Base-by-base conservation (phyloP, 2,113 vertebrate species). In the Nesogale talazaci region DNA sequence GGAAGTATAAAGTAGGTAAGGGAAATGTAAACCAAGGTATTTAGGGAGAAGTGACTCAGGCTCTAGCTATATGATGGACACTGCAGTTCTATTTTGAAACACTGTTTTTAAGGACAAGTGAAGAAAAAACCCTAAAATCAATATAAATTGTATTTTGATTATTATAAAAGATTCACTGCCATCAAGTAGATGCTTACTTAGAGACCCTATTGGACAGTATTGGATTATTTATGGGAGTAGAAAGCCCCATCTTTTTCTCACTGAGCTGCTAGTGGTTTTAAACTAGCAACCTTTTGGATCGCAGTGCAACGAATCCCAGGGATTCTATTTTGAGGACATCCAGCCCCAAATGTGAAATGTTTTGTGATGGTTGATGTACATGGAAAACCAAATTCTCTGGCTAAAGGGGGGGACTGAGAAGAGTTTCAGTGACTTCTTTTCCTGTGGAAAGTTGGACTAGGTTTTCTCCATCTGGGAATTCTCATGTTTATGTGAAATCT, bases 401-500 rank as follows among this genome's bases (percentile, higher is more conserved):
- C 22, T 11, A 29, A 31, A 76, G 34, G 1, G 27, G 1, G 31
- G 16, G 63, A 3, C 34, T 70, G 46, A 52, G 61, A 81, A n/a
- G 69, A 63, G 36, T 27, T n/a, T 22, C 36, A 27, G 17, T 4
- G 36, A 31, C 29, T 69, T 4, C 20, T 22, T 65, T 17, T 27
- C n/a, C 74, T 29, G 7, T 23, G 40, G 19, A 86, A 78, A 80
- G 9, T 23, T 75, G 20, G 23, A 14, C 38, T 93, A 38, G 82
- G 10, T 92, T 84, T 80, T 52, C n/a, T 63, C 38, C 25, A 46
- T 42, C 67, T 92, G 40, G 25, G 74, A 89, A 72, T 75, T 52
- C 72, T 81, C 65, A 25, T 76, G 80, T 93, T 77, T 77, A 59
- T 25, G 6, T 81, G 40, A 89, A 70, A 57, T 93, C 36, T 84